Conservation (phyloP, 2,113 vertebrate genomes). For the Propithecus coquereli region DNA sequence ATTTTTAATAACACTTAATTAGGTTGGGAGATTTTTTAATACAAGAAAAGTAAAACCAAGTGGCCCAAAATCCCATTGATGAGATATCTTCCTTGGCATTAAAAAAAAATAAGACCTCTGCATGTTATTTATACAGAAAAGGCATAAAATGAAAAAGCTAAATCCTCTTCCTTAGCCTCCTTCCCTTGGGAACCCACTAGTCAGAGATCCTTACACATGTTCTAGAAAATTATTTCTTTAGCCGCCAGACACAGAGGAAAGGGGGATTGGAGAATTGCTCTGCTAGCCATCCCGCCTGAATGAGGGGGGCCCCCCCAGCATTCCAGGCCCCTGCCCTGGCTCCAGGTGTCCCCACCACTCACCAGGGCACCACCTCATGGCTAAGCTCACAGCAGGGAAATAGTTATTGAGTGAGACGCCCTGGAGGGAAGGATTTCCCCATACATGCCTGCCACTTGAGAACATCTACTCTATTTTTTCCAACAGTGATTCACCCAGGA, state of each 20-base stretch:
- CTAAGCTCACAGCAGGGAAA: not conserved
- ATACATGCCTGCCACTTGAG: slow-evolving; percentile 1
- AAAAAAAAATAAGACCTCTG: not conserved
- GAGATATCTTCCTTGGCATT: not conserved
- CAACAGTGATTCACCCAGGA: slow-evolving; percentile 51
- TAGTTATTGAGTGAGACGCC: not conserved
- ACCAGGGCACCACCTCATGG: not conserved
- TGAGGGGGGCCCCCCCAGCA: not conserved
- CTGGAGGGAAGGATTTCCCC: slow-evolving; percentile 36
- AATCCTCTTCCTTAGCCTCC: not conserved
- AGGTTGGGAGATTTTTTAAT: not conserved
- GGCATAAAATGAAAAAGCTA: not conserved
- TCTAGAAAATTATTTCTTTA: not conserved
- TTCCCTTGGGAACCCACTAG: not conserved
- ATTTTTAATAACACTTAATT: not conserved
- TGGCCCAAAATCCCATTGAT: not conserved
- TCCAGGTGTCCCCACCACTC: not conserved
- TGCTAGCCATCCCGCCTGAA: not conserved
- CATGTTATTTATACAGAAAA: not conserved
- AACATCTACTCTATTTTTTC: slow-evolving; percentile 50
- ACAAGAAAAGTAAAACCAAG: not conserved
- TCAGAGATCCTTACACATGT: not conserved
- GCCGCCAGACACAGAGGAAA: not conserved
- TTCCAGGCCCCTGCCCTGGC: not conserved
- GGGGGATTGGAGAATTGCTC: not conserved